Evolutionary conservation across 1,140 invertebrate genomes (phyloP).

Genomic region (Trachymyrmex septentrionalis): DNA sequence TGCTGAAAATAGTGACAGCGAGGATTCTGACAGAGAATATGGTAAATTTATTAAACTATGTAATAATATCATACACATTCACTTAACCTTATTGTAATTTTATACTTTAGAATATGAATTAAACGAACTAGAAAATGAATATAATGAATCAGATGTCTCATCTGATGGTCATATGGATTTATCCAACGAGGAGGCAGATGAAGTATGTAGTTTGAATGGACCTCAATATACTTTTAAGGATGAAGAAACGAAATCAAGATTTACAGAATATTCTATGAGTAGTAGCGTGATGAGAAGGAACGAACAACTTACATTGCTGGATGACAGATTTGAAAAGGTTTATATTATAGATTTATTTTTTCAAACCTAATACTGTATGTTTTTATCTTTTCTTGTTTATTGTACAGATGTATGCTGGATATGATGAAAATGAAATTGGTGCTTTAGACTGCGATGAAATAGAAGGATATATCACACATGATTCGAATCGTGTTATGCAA

Average conservation of each 20-base stretch:
- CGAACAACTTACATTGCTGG: conserved; percentile 93
- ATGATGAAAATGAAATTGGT: conserved; percentile 96
- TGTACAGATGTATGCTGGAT: conserved; percentile 92
- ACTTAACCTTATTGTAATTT: neutral
- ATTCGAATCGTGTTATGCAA: conserved; percentile 89
- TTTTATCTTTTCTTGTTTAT: conserved; percentile 45
- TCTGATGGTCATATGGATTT: conserved; percentile 80
- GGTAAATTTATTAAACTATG: conserved; percentile 72
- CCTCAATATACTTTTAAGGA: conserved; percentile 87
- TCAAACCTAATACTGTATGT: neutral
- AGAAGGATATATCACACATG: conserved; percentile 91
- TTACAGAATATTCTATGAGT: conserved; percentile 98
- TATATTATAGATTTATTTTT: conserved; percentile 50
- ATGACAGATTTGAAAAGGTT: conserved; percentile 97
- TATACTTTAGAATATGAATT: conserved; percentile 28
- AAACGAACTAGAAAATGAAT: conserved; percentile 10
- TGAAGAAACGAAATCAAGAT: conserved; percentile 94
- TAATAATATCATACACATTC: neutral
- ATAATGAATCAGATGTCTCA: conserved; percentile 78
- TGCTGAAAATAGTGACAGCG: conserved; percentile 78
- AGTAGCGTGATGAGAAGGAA: conserved; percentile 96
- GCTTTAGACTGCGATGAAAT: conserved; percentile 96
- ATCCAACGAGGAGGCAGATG: conserved; percentile 82
- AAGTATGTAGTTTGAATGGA: conserved; percentile 87
- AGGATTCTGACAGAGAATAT: conserved; percentile 82